Base-by-base conservation (phyloP, 2,113 vertebrate genomes). In the Microcebus tavaratra region DNA sequence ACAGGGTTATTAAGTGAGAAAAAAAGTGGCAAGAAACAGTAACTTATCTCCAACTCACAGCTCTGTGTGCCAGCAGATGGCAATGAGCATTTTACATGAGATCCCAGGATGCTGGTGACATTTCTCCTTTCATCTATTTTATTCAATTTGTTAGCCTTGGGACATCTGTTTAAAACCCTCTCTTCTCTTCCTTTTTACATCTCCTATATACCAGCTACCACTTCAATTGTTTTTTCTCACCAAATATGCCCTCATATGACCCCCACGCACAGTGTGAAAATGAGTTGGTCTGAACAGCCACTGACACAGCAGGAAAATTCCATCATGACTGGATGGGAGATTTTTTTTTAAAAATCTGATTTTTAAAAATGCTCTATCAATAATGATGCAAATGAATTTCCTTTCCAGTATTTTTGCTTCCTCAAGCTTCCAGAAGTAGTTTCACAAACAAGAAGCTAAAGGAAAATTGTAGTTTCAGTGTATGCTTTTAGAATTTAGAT, bases 201-300 rank as follows among this genome's bases (percentile, higher is more conserved):
- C 82, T 95, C 87, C 79, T 96, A 90, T 76, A 91, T 81, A 91
- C 34, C 39, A 85, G n/a, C 55, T 75, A 90, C 59, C 63, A 95
- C 63, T 36, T 82, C 84, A 72, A 83, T 70, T 94, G 73, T 91
- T 96, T 96, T 95, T 96, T 75, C 80, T 90, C 90, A 87, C 84
- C 83, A 68, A 84, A 89, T 86, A 83, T 89, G n/a, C 53, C 68
- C 55, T 92, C 11, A 18, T 53, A 72, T 29, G 25, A 85, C 17
- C 34, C 48, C 73, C 78, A 83, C 36, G 0, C 85, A 96, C 20
- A 85, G 93, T 85, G 63, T 90, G 88, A 89, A 90, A 97, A 88
- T 96, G 57, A 92, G 42, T 90, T 94, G 10, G 15, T 95, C 42
- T 96, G 68, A 96, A 45, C 36, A 96, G 39, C 31, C 55, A 78